These are phyloP conservation scores for Archips xylosteana DNA, from an alignment of 2,888 invertebrate genomes.

Conservation along the genomic window DNA sequence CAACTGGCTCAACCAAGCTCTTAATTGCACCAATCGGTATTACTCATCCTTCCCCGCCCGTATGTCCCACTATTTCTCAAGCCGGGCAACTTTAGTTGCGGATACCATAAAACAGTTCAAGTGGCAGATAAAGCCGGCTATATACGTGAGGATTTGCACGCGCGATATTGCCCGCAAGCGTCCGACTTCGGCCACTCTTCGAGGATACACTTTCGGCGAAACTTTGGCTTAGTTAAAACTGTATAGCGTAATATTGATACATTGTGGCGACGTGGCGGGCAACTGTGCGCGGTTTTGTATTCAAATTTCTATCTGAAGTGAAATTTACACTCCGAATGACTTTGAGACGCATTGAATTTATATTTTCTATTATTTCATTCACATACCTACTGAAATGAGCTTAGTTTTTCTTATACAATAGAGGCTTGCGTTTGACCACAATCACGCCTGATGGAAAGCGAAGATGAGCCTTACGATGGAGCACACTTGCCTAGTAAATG, in stretches of 20 bases:
- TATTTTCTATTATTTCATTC: too few species aligned
- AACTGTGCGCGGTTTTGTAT: not conserved
- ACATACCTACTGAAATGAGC: too few species aligned
- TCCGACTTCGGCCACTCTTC: constrained; percentile 37
- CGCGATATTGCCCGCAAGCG: constrained; percentile 41
- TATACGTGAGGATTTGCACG: constrained; percentile 57
- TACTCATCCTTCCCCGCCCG: constrained; percentile 18
- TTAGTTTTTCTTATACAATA: too few species aligned
- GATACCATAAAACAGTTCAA: constrained; percentile 68
- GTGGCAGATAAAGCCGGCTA: constrained; percentile 61
- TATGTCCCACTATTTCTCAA: constrained; percentile 45
- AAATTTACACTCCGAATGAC: not conserved
- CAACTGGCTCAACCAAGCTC: too few species aligned
- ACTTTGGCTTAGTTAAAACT: constrained; percentile 33
- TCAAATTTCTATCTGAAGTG: not conserved
- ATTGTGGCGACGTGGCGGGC: constrained; percentile 1
- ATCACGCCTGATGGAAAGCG: too few species aligned
- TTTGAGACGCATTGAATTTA: not conserved
- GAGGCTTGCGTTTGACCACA: too few species aligned
- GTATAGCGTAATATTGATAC: constrained; percentile 3
- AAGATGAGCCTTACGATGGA: too few species aligned
- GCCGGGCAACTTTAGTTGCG: constrained; percentile 59
- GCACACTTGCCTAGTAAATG: too few species aligned
- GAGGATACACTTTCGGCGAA: constrained; percentile 33
- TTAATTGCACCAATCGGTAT: not conserved